Percentiles rank a stretch among this genome's conserved stretches.
Evolutionary conservation across 2,888 invertebrate genomes (phyloP).

Genomic region (Pterostichus madidus): DNA sequence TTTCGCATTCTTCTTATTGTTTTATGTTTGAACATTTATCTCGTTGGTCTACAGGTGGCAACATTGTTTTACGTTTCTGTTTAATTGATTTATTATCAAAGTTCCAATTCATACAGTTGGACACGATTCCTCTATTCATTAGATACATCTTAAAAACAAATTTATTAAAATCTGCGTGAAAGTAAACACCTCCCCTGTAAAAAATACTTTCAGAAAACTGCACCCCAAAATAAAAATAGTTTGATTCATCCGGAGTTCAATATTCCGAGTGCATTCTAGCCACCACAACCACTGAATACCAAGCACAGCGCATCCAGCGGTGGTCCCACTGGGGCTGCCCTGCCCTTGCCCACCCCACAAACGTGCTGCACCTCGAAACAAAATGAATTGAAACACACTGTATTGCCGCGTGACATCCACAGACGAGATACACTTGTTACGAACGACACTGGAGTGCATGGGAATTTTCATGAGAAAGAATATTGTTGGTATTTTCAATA

Average conservation of each 20-base stretch:
- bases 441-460: constrained; percentile 24
- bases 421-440: constrained; percentile 31
- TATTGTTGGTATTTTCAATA: constrained; percentile 27
- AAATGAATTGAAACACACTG: constrained; percentile 34
- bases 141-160: too few species aligned
- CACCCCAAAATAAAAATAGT: constrained; percentile 26
- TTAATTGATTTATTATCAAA: too few species aligned
- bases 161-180: too few species aligned
- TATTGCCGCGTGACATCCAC: background rate
- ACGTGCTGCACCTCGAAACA: constrained; percentile 31
- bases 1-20: too few species aligned
- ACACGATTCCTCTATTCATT: too few species aligned
- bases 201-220: too few species aligned
- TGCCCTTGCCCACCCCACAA: background rate
- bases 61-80: too few species aligned
- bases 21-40: too few species aligned
- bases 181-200: too few species aligned
- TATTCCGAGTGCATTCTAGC: constrained; percentile 8
- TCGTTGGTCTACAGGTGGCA: too few species aligned
- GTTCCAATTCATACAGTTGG: too few species aligned
- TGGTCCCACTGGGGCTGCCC: constrained; percentile 5
- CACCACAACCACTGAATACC: constrained; percentile 7
- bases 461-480: constrained; percentile 13
- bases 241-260: constrained; percentile 21
- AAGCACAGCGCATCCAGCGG: constrained; percentile 29